Percentiles rank a stretch among this genome's conserved stretches.
Evolutionary conservation across 2,797 vertebrate genomes (phyloP).

Genomic region (Cirrhinus molitorella): DNA sequence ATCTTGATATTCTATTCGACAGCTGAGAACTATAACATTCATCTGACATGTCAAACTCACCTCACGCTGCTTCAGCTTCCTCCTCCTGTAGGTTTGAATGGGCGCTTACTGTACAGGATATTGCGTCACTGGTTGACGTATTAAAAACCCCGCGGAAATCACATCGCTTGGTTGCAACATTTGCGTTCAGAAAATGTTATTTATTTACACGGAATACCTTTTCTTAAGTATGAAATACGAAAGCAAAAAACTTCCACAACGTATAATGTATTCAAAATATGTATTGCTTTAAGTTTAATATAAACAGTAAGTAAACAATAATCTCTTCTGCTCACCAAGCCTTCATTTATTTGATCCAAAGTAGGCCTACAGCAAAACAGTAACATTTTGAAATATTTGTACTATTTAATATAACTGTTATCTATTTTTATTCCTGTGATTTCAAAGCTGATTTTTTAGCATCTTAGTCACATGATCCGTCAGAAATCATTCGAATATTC

Average conservation of each 20-base stretch:
- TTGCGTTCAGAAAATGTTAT: neutral
- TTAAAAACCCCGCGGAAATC: neutral
- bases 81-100: conserved; percentile 20
- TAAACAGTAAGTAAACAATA: no score
- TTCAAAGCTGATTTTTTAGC: no score
- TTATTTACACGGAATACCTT: neutral
- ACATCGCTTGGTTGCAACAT: neutral
- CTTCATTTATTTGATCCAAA: no score
- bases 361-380: no score
- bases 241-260: neutral
- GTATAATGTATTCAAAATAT: neutral
- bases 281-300: neutral
- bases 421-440: no score
- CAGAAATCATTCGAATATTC: no score
- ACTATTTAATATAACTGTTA: no score
- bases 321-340: no score
- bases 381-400: no score
- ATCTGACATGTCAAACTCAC: neutral
- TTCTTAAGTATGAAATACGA: neutral
- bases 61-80: neutral
- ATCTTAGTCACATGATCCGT: no score
- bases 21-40: neutral
- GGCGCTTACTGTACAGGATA: conserved; percentile 9
- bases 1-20: neutral
- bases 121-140: conserved; percentile 5